These are phyloP conservation scores for Melanerpes aurifrons DNA, from an alignment of 2,113 vertebrate genomes.

Conservation along the genomic window DNA sequence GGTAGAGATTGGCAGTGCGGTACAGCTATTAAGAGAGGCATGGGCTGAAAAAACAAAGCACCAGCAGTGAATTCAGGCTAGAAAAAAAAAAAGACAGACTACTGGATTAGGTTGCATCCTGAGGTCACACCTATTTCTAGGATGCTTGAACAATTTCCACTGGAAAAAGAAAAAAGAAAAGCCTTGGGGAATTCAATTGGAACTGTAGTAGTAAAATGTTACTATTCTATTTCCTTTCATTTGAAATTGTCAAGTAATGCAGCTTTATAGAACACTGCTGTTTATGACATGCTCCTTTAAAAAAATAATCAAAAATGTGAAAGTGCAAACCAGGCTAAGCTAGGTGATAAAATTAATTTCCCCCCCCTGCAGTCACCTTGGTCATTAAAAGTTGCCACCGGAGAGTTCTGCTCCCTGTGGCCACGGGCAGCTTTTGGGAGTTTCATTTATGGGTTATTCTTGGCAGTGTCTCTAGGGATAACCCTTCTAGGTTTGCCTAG, in stretches of 20 bases:
- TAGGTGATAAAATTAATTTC: background rate
- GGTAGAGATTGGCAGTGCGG: background rate
- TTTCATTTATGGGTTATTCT: background rate
- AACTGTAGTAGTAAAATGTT: background rate
- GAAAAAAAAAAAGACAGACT: background rate
- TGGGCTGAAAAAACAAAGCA: background rate
- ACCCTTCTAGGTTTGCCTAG: background rate
- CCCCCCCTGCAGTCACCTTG: background rate
- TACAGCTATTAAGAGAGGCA: background rate
- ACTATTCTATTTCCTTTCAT: background rate
- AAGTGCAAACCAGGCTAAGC: background rate
- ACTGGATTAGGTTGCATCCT: background rate
- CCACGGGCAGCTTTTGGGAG: background rate
- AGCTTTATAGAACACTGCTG: background rate
- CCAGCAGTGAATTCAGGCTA: background rate
- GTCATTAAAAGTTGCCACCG: background rate
- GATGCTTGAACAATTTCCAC: background rate
- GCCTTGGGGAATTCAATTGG: background rate
- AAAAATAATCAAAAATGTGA: background rate
- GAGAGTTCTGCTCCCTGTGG: background rate
- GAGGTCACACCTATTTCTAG: background rate
- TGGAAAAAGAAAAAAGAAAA: background rate
- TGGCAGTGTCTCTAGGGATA: background rate
- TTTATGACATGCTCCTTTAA: background rate
- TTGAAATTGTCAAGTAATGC: background rate